Conservation (phyloP, 2,888 invertebrate genomes). For the Ornithoptera priamus region DNA sequence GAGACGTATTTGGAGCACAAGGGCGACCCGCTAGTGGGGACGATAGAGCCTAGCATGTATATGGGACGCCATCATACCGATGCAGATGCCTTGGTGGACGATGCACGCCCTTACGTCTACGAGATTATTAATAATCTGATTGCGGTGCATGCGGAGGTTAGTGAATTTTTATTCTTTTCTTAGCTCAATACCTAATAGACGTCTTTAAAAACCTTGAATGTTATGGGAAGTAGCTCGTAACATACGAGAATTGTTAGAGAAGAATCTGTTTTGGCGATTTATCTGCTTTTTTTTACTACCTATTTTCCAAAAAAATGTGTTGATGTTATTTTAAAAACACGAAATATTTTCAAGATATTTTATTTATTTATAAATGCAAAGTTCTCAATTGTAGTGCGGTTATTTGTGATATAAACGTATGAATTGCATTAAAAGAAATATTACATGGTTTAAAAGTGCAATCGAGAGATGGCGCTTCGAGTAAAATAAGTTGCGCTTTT, state of each 20-base stretch:
- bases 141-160: conserved; percentile 87
- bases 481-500: neutral
- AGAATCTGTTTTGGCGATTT: too few species aligned
- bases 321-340: too few species aligned
- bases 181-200: neutral
- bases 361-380: too few species aligned
- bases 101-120: conserved; percentile 93
- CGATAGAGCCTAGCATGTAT: conserved; percentile 98
- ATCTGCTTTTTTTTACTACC: too few species aligned
- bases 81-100: conserved; percentile 85
- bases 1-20: conserved; percentile 94
- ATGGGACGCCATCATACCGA: conserved; percentile 93
- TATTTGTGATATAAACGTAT: too few species aligned
- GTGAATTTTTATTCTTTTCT: conserved; percentile 22
- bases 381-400: too few species aligned
- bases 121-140: conserved; percentile 91
- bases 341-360: too few species aligned
- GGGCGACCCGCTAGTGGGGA: conserved; percentile 96
- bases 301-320: too few species aligned
- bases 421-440: neutral
- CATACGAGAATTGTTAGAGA: too few species aligned
- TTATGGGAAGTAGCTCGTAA: too few species aligned
- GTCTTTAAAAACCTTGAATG: too few species aligned
- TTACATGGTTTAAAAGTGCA: neutral
- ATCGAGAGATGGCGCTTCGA: conserved; percentile 17